These are phyloP conservation scores for Cosmopolites sordidus DNA, from an alignment of 2,888 invertebrate genomes.

Conservation along the genomic window DNA sequence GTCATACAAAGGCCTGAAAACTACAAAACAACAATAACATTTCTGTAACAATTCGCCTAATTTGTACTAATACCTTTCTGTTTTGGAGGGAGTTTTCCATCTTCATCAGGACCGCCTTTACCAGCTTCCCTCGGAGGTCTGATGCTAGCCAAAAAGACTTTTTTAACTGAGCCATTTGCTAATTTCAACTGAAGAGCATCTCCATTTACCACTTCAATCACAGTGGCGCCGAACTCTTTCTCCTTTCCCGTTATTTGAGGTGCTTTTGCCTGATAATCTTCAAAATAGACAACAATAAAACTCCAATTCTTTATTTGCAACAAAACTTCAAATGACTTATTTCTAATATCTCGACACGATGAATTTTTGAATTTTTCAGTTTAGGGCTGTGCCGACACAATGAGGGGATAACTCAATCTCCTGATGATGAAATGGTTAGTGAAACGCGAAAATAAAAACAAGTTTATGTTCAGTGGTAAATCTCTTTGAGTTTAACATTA, in stretches of 20 bases:
- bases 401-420: no score
- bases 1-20: constrained; percentile 90
- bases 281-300: constrained; percentile 3
- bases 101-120: constrained; percentile 60
- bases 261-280: constrained; percentile 73
- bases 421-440: no score
- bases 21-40: constrained; percentile 3
- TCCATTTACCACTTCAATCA: constrained; percentile 89
- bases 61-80: constrained; percentile 53
- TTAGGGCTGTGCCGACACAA: no score
- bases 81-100: constrained; percentile 61
- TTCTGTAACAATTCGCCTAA: not conserved
- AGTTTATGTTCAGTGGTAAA: no score
- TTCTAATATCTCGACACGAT: no score
- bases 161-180: constrained; percentile 72
- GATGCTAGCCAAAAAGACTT: constrained; percentile 94
- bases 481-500: no score
- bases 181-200: constrained; percentile 87
- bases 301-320: no score
- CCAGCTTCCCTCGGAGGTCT: constrained; percentile 73
- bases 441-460: no score
- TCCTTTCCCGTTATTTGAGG: constrained; percentile 72
- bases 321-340: no score
- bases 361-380: no score
- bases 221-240: constrained; percentile 76